Evolutionary conservation across 2,113 vertebrate genomes (phyloP).

Genomic region (Myrmecobius fasciatus): DNA sequence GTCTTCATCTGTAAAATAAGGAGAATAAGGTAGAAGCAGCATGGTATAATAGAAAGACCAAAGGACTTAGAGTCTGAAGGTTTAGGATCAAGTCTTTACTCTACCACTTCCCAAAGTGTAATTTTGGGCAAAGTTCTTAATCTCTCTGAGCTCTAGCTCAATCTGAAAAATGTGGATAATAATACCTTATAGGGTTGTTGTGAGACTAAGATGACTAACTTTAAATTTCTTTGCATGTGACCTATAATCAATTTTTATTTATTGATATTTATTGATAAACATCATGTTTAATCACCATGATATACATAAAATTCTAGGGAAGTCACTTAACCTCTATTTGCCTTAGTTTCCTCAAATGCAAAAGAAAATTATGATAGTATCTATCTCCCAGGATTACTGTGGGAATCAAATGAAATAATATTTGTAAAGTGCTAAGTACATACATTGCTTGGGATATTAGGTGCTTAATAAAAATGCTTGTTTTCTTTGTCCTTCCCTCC

Average conservation of each 20-base stretch:
- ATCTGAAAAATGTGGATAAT: background rate
- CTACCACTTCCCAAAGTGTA: background rate
- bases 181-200: background rate
- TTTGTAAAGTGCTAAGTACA: background rate
- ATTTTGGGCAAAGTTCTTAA: too few relatives aligned
- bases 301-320: background rate
- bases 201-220: background rate
- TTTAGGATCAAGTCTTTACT: conserved; percentile 35
- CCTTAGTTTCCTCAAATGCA: background rate
- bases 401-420: background rate
- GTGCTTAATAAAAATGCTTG: background rate
- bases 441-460: background rate
- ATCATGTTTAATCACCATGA: background rate
- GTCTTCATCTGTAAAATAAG: background rate
- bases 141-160: background rate
- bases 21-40: background rate
- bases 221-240: background rate
- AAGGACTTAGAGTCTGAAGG: conserved; percentile 11
- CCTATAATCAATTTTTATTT: background rate
- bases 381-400: background rate
- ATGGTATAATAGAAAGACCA: background rate
- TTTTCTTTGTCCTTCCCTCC: background rate
- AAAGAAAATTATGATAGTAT: background rate
- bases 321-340: background rate
- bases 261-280: background rate